Conservation (phyloP, 2,797 vertebrate genomes). For the Setipinna tenuifilis region DNA sequence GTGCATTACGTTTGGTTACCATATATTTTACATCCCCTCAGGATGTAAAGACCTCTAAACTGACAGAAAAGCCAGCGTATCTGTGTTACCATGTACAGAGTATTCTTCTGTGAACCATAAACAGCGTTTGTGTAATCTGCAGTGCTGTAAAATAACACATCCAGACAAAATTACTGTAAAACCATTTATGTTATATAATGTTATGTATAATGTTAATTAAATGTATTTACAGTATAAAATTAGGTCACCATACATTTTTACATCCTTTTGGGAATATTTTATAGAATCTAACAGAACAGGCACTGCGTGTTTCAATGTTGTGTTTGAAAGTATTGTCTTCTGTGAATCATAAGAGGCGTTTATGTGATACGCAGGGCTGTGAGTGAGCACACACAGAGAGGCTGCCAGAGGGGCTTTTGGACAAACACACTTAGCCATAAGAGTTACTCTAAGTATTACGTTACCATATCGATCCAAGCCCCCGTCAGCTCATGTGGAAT, state of each 20-base stretch:
- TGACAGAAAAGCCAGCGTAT: background rate
- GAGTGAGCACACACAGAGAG: background rate
- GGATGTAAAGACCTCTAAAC: background rate
- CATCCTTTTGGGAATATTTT: too few species aligned
- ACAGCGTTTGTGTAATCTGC: too few species aligned
- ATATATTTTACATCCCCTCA: background rate
- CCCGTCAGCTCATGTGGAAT: background rate
- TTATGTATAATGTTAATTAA: too few species aligned
- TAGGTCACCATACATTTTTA: too few species aligned
- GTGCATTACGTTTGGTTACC: background rate
- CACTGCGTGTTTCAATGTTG: background rate
- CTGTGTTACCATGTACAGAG: too few species aligned
- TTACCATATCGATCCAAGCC: slow-evolving; percentile 52
- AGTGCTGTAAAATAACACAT: too few species aligned
- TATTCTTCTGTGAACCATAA: too few species aligned
- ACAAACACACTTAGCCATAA: slow-evolving; percentile 47
- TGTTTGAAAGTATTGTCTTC: background rate
- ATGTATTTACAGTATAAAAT: too few species aligned
- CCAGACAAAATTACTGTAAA: too few species aligned
- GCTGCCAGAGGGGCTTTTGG: slow-evolving; percentile 37
- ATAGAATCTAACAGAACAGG: background rate
- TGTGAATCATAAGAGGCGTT: background rate
- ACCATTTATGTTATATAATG: too few species aligned
- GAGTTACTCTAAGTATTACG: slow-evolving; percentile 54
- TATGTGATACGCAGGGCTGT: background rate